Percentiles rank a stretch among this genome's conserved stretches.
Conservation (phyloP, 2,113 vertebrate species). For the Lycaon pictus region DNA sequence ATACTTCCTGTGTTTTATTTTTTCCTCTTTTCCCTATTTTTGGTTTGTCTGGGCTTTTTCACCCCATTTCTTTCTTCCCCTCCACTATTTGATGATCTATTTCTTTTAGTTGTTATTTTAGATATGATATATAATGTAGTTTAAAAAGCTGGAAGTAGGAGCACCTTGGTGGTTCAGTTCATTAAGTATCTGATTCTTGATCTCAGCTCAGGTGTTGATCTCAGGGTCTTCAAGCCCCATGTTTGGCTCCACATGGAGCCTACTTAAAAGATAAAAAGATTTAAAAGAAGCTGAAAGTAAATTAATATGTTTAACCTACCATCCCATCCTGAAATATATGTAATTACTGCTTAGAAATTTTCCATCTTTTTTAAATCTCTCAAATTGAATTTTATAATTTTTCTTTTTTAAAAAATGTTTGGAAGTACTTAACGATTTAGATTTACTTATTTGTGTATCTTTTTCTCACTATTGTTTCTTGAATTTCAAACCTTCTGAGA, state of each 20-base stretch:
- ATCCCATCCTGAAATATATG: background rate
- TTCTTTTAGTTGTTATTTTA: background rate
- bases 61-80: background rate
- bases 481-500: background rate
- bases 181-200: background rate
- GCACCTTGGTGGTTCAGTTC: background rate
- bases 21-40: background rate
- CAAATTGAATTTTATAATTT: background rate
- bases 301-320: background rate
- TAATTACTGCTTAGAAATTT: background rate
- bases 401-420: background rate
- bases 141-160: background rate
- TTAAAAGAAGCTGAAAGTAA: background rate
- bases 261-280: background rate
- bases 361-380: background rate
- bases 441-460: background rate
- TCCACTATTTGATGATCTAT: background rate
- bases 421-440: background rate
- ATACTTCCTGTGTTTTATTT: background rate
- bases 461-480: background rate
- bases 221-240: background rate
- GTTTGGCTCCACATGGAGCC: background rate
- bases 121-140: background rate
- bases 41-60: background rate
- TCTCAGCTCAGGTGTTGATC: background rate